phyloP scores from a whole-genome alignment of 2,797 vertebrate species.

The Mormyrops attenuatus region DNA sequence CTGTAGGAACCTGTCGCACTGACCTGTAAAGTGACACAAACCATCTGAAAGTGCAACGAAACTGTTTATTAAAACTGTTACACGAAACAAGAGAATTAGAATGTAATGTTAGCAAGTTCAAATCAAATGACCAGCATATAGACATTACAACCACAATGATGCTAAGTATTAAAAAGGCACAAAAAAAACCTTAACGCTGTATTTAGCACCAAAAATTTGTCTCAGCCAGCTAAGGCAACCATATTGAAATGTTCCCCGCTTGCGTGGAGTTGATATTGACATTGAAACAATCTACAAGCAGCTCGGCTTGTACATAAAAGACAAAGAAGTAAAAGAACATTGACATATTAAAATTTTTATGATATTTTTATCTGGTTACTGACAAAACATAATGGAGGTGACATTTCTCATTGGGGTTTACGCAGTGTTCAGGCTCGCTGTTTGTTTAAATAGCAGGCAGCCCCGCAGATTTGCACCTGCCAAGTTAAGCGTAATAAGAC shows the following conservation, averaged over 20 bases:
- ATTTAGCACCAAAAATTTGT: slow-evolving; percentile 49
- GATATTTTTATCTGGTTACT: neutral
- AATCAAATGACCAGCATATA: slow-evolving; percentile 62
- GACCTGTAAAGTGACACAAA: neutral
- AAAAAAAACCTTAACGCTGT: slow-evolving; percentile 34
- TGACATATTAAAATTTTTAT: neutral
- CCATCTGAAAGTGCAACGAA: neutral
- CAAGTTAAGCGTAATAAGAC: neutral
- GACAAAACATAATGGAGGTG: neutral
- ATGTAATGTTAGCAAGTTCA: slow-evolving; percentile 33
- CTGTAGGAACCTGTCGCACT: neutral
- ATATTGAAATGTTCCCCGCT: slow-evolving; percentile 32
- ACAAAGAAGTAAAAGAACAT: neutral
- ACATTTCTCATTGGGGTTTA: neutral
- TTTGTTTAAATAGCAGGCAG: neutral
- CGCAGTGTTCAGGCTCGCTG: neutral
- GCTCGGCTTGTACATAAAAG: neutral
- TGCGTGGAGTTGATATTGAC: neutral
- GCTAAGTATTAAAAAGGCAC: slow-evolving; percentile 38
- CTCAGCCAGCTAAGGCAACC: slow-evolving; percentile 63
- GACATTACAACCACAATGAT: slow-evolving; percentile 32
- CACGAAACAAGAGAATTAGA: slow-evolving; percentile 33
- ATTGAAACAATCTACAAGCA: neutral
- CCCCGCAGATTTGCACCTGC: neutral
- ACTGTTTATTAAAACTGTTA: slow-evolving; percentile 41